A percentile compares a stretch with the other conserved stretches of the same genome.
Evolutionary conservation across 2,888 invertebrate genomes (phyloP).

Genomic region (Plemyria rubiginata): DNA sequence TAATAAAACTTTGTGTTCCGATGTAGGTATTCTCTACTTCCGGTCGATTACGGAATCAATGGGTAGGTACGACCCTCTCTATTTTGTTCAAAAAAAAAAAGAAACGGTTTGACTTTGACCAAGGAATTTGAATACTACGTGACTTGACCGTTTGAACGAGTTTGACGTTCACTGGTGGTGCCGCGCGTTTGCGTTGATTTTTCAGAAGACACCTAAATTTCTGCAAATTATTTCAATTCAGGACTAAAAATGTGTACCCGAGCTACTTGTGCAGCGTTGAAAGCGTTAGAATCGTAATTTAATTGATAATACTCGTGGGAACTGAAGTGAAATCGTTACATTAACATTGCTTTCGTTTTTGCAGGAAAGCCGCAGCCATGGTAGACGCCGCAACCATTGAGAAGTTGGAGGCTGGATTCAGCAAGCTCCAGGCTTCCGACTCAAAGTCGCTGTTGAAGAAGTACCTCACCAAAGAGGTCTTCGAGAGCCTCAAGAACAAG

Average conservation of each 20-base stretch:
- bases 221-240: constrained; percentile 13
- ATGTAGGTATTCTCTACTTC: constrained; percentile 49
- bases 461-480: constrained; percentile 95
- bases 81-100: constrained; percentile 51
- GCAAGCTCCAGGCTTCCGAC: constrained; percentile 94
- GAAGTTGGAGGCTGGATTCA: constrained; percentile 95
- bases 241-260: constrained; percentile 73
- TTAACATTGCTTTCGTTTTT: constrained; percentile 56
- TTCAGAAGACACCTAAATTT: constrained; percentile 9
- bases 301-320: constrained; percentile 37
- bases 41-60: constrained; percentile 54
- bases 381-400: constrained; percentile 96
- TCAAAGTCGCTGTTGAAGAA: constrained; percentile 99
- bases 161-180: too few relatives aligned
- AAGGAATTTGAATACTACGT: too few relatives aligned
- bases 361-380: constrained; percentile 91
- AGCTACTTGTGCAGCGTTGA: constrained; percentile 79
- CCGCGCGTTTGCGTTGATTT: constrained; percentile 7
- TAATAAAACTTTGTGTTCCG: constrained; percentile 35
- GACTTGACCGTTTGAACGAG: too few relatives aligned
- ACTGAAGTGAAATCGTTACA: constrained; percentile 27
- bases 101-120: too few relatives aligned
- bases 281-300: constrained; percentile 69
- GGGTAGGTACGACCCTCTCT: constrained; percentile 68
- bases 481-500: constrained; percentile 96